Evolutionary conservation across 2,888 invertebrate species (phyloP).

Genomic region (Synanthedon formicaeformis): DNA sequence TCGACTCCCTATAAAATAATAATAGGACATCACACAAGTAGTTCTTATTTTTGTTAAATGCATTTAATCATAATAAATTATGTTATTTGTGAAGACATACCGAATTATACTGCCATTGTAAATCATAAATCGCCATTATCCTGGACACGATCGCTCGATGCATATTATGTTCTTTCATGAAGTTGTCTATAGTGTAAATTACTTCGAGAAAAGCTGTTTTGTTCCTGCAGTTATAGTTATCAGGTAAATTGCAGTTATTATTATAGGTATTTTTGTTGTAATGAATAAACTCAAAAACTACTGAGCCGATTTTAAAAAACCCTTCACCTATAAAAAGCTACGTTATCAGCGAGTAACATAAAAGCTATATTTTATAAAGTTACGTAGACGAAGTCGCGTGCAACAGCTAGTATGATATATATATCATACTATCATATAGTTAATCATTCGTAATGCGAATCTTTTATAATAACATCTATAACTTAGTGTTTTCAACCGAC

Average conservation of each 20-base stretch:
- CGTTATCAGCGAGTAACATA: too few species aligned
- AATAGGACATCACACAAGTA: not conserved
- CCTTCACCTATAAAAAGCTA: too few species aligned
- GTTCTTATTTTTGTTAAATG: not conserved
- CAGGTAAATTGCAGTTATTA: not conserved
- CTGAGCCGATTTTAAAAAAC: too few species aligned
- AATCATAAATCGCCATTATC: constrained; percentile 61
- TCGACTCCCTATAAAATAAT: constrained; percentile 42
- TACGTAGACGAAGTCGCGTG: too few species aligned
- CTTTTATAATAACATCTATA: not conserved
- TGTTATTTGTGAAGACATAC: constrained; percentile 19
- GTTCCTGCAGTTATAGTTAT: constrained; percentile 25
- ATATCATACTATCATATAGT: too few species aligned
- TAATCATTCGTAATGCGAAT: not conserved
- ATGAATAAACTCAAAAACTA: too few species aligned
- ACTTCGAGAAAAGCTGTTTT: constrained; percentile 62
- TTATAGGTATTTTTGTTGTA: not conserved
- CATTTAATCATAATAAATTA: not conserved
- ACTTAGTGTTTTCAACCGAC: not conserved
- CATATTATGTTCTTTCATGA: constrained; percentile 63
- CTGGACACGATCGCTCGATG: constrained; percentile 50
- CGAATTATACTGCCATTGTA: constrained; percentile 67
- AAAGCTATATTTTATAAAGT: too few species aligned
- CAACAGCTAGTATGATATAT: not conserved
- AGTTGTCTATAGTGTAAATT: constrained; percentile 57